Conservation (phyloP, 2,113 vertebrate species). For the Trachemys scripta region DNA sequence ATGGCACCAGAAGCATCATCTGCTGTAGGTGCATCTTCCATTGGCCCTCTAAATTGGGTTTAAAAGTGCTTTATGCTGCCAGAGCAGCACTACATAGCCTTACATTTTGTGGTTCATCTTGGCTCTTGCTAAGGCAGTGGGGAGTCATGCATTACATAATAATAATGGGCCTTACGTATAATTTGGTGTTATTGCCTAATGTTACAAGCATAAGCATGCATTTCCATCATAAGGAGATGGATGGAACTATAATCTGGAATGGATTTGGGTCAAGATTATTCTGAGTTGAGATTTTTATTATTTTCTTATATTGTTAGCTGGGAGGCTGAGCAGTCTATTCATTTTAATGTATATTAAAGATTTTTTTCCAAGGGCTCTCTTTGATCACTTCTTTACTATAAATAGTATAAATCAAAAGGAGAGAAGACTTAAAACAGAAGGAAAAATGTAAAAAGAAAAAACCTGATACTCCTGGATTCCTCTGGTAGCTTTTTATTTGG, state of each 20-base stretch:
- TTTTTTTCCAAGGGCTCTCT: neutral
- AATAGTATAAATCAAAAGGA: neutral
- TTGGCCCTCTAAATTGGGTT: neutral
- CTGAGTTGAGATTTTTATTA: neutral
- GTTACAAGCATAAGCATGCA: neutral
- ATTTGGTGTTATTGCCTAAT: neutral
- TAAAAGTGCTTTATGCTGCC: neutral
- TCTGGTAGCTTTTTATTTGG: neutral
- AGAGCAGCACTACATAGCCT: neutral
- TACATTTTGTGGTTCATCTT: neutral
- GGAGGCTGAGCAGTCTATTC: neutral
- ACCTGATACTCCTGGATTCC: rapidly evolving
- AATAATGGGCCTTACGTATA: neutral
- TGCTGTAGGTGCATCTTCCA: neutral
- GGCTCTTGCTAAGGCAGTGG: neutral
- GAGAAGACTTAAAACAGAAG: neutral
- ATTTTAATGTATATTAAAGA: neutral
- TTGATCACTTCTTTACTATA: neutral
- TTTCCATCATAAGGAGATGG: neutral
- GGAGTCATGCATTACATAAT: neutral
- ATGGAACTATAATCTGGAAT: neutral
- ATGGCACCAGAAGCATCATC: neutral
- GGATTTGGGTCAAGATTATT: rapidly evolving
- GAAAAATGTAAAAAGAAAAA: neutral
- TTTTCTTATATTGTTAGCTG: neutral